phyloP scores from a whole-genome alignment of 2,888 invertebrate genomes.

The Dromius quadrimaculatus region DNA sequence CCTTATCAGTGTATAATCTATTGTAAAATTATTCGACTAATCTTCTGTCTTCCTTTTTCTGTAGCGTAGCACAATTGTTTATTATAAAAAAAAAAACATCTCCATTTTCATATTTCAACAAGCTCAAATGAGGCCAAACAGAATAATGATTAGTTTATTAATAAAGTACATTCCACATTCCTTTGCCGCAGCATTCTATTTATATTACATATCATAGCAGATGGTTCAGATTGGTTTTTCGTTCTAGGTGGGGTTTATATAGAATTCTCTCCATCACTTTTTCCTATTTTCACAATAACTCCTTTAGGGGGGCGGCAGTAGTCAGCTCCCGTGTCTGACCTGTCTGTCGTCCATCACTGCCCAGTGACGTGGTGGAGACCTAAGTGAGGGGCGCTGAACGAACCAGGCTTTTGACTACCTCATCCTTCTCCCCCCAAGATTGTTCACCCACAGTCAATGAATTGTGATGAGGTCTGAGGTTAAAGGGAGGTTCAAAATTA shows the following conservation, averaged over 20 bases:
- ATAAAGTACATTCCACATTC: too few species aligned
- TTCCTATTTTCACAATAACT: not conserved
- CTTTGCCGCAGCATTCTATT: too few species aligned
- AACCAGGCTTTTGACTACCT: constrained; percentile 4
- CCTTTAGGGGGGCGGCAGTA: not conserved
- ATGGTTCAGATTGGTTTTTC: not conserved
- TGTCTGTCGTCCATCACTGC: constrained; percentile 8
- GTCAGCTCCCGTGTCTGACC: too few species aligned
- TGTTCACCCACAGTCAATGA: constrained; percentile 1
- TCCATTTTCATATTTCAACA: too few species aligned
- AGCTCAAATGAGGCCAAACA: too few species aligned
- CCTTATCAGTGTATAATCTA: too few species aligned
- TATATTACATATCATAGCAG: too few species aligned
- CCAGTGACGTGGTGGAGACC: not conserved
- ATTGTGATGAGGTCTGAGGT: not conserved
- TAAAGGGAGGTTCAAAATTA: constrained; percentile 15
- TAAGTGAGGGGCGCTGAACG: not conserved
- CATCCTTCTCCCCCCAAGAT: not conserved
- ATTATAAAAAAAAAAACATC: too few species aligned
- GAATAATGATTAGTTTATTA: too few species aligned
- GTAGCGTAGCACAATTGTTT: too few species aligned
- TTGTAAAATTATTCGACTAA: too few species aligned
- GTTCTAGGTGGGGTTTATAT: constrained; percentile 2
- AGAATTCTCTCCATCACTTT: not conserved
- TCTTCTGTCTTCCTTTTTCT: too few species aligned